Base-by-base conservation (phyloP, 2,888 invertebrate species). In the Eledona agricola region DNA sequence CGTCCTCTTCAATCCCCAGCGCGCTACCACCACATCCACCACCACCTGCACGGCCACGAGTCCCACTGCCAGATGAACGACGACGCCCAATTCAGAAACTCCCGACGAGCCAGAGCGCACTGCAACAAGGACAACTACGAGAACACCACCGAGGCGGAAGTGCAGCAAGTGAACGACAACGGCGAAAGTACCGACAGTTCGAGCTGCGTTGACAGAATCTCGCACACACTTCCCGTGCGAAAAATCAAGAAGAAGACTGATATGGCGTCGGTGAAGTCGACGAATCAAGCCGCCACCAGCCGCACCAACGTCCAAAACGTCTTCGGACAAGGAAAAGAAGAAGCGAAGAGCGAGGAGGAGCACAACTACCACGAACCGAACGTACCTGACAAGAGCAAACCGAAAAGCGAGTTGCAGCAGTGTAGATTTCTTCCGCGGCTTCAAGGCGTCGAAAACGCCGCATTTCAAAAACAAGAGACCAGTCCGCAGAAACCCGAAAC, bases 371-470 rank as follows among this genome's bases (percentile, higher is more conserved):
- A 75, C 54, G 75, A 76, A 60, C 69, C 75, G 4, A 69, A 62
- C 29, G 49, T 66, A 43, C 57, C 58, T 11, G 65, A 70, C 17
- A 64, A 59, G 7, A 57, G 60, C 5, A 67, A 66, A 59, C 25
- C 58, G 42, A 54, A 62, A 55, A 45, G 61, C 50, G 63, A 70
- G 51, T 63, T 65, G 34, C 71, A 67, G 22, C 70, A 70, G 23
- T 74, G 76, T 53, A 60, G 75, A 37, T 73, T 72, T 60, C 51
- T 74, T 29, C 80, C 78, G 11, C 80, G 80, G 65, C 77, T 86
- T 51, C 85, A 84, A 65, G 90, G 89, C 0, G 88, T 90, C 11
- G 89, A 90, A 67, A 90, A 90, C 62, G 79, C 84, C 0, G 90
- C 84, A 0, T 90, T 90, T 67, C 89, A 89, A 70, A 86, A 86